Base-by-base conservation (phyloP, 53 echinoderm and acorn worm species). In the Hippasteria phrygiana region DNA sequence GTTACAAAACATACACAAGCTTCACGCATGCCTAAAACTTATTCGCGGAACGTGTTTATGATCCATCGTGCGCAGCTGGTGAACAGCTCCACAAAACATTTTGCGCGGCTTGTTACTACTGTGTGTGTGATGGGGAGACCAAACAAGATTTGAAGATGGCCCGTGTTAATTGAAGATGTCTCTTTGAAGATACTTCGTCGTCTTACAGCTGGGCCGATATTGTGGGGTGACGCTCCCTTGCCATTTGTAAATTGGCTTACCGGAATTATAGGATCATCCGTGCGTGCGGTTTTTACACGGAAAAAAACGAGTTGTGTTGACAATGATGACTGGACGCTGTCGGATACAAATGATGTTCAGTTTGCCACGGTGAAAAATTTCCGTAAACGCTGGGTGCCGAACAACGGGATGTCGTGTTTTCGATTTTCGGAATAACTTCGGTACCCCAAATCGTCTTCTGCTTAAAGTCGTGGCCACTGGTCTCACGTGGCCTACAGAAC, bases 11-110 rank as follows among this genome's bases (percentile, higher is more conserved):
- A 77, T 43, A 78, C 39, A 59, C 78, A 39, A 18, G 29, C 40
- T 39, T 29, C 78, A 78, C 56, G 56, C 59, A 78, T 78, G 78
- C 78, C 78, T 37, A 59, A 59, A 56, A 59, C 37, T 59, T 36
- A 66, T 31, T 26, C 11, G 39, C 39, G 59, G 55, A 78, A 78
- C 78, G 59, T 56, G 78, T 78, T 78, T 78, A 78, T 55, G 37
- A 38, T 55, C 22, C 39, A 59, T 4, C 14, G 36, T 33, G 34
- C 67, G 2, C 78, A 78, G 56, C 55, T 78, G 78, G 78, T 36
- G 17, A 59, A 55, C 59, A 55, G 78, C 56, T 78, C 59, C 34
- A 22, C 37, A 33, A 22, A 36, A 14, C 33, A 17, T 55, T 78
- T 54, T 33, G 59, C 41, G 78, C 38, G 78, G 78, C 24, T 38